Percentiles rank a stretch among this genome's conserved stretches.
Conservation (phyloP, 2,113 vertebrate species). For the Callocephalon fimbriatum region DNA sequence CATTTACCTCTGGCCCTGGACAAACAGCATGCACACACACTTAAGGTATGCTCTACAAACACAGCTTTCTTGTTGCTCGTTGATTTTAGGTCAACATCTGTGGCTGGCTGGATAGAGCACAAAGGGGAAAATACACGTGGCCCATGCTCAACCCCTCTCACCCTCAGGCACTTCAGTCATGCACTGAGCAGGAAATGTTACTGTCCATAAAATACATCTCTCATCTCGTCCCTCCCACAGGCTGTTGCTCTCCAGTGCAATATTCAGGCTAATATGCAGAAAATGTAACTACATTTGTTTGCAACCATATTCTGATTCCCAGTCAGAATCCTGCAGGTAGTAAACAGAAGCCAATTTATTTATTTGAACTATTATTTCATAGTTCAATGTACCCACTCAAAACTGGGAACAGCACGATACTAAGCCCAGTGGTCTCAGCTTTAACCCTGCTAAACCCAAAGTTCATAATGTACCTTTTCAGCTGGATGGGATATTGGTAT, state of each 20-base stretch:
- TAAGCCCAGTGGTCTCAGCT: background rate
- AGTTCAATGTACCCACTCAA: background rate
- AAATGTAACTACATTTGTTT: background rate
- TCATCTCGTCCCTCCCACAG: background rate
- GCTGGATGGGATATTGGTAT: background rate
- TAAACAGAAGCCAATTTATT: background rate
- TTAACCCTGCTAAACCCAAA: background rate
- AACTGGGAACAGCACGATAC: background rate
- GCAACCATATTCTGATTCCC: background rate
- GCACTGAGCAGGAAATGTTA: background rate
- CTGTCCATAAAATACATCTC: background rate
- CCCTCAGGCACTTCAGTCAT: background rate
- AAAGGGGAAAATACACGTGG: background rate
- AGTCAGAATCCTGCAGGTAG: background rate
- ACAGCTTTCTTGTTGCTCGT: background rate
- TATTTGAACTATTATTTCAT: background rate
- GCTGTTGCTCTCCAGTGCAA: background rate
- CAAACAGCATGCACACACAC: background rate
- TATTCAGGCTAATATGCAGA: background rate
- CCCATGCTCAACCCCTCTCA: background rate
- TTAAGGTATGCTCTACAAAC: background rate
- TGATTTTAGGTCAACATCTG: background rate
- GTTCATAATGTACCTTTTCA: background rate
- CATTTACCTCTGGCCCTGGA: background rate
- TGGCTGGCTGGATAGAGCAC: background rate